Conservation (phyloP, 37 sponge, comb jelly and placozoan genomes). For the Spongilla lacustris region DNA sequence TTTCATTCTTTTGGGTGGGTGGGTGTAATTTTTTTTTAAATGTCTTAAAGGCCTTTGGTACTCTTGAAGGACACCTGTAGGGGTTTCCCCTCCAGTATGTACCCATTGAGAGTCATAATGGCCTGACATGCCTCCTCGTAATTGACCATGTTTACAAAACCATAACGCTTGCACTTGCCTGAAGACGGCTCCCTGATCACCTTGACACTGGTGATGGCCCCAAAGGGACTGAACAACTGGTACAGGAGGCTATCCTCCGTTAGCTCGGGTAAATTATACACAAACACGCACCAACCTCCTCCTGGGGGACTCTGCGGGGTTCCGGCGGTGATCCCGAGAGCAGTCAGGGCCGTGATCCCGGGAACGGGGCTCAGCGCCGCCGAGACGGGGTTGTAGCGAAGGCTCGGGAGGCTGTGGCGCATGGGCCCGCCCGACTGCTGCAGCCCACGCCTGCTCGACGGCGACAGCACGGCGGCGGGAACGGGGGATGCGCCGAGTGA, state of each 20-base stretch:
- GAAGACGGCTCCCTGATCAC: conserved; percentile 64
- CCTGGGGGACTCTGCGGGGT: neutral
- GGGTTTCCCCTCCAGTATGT: conserved; percentile 61
- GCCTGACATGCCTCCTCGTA: conserved; percentile 87
- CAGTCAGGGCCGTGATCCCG: neutral
- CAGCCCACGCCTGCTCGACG: neutral
- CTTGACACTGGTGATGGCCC: conserved; percentile 86
- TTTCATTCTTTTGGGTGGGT: too few species aligned
- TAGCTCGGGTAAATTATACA: conserved; percentile 85
- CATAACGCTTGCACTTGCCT: conserved; percentile 85
- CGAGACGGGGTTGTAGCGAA: conserved; percentile 69
- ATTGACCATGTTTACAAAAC: conserved; percentile 93
- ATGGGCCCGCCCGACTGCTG: conserved; percentile 62
- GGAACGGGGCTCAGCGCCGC: neutral
- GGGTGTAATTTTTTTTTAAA: too few species aligned
- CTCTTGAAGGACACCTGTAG: conserved; percentile 91
- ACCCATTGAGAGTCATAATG: conserved; percentile 71
- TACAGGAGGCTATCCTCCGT: conserved; percentile 81
- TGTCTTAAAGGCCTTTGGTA: conserved; percentile 5
- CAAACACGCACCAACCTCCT: conserved; percentile 77
- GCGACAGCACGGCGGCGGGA: neutral
- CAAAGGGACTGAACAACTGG: conserved; percentile 88
- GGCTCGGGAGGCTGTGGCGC: conserved; percentile 49
- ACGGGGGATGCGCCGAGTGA: neutral
- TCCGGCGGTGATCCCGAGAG: neutral